These are phyloP conservation scores for Molossus alvarezi DNA, from an alignment of 2,797 vertebrate species.

Conservation along the genomic window DNA sequence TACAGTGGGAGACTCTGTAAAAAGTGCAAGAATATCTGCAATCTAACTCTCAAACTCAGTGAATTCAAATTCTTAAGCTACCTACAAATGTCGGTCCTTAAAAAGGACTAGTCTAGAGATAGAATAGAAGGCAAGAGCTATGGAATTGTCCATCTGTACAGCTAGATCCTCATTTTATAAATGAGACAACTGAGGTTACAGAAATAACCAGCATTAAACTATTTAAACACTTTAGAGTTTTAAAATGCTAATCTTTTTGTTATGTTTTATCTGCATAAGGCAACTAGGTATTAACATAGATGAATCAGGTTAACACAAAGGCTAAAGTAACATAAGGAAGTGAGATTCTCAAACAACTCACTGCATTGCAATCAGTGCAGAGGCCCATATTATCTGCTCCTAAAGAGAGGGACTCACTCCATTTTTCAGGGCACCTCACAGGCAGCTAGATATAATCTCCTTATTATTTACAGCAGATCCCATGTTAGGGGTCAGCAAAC, in stretches of 20 bases:
- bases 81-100: neutral
- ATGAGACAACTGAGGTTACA: slow-evolving; percentile 33
- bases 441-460: neutral
- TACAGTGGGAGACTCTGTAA: neutral
- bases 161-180: slow-evolving; percentile 43
- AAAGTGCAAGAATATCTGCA: slow-evolving; percentile 1
- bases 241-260: slow-evolving; percentile 61
- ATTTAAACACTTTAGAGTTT: slow-evolving; percentile 54
- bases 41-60: slow-evolving; percentile 25
- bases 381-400: slow-evolving; percentile 27
- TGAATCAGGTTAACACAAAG: slow-evolving; percentile 43
- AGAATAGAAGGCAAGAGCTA: slow-evolving; percentile 29
- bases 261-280: slow-evolving; percentile 65
- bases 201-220: slow-evolving; percentile 50
- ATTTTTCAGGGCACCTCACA: neutral
- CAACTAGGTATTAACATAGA: slow-evolving; percentile 49
- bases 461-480: slow-evolving; percentile 21
- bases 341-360: slow-evolving; percentile 53
- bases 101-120: slow-evolving; percentile 32
- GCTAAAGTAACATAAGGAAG: slow-evolving; percentile 58
- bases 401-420: neutral
- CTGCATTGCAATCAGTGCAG: neutral
- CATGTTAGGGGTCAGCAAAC: neutral
- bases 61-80: slow-evolving; percentile 49
- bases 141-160: slow-evolving; percentile 29